Base-by-base conservation (phyloP, 1,140 invertebrate species). In the Daktulosphaira vitifoliae region DNA sequence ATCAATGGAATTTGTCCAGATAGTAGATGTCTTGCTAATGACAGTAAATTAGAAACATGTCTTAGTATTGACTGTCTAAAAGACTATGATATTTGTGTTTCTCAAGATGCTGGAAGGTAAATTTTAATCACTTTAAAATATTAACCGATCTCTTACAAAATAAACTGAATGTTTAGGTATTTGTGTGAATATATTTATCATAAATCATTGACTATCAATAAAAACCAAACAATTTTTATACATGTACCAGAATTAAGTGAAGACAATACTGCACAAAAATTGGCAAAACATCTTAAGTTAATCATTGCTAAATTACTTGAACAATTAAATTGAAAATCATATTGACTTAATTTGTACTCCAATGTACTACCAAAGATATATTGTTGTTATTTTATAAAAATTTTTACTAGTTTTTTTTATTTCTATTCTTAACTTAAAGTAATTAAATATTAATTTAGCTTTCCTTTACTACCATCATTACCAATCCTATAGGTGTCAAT, bases 131-230 rank as follows among this genome's bases (percentile, higher is more conserved):
- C 38, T 13, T n/a, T 15, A 37, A 23, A 22, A 23, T 16, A 38
- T 42, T 42, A 44, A 18, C 23, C 15, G 2, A 42, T 42, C 23
- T 26, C 16, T 25, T 56, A 25, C 9, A 37, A 22, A 54, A 22
- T 39, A 39, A 39, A 13, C 38, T 9, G 38, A 25, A 23, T 62
- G 29, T 48, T 44, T 23, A 64, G 66, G 18, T 67, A 42, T 52
- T 52, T 67, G 11, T 67, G 66, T 44, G 66, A 67, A 38, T 67
- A 64, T 15, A 64, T 59, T 52, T 67, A 67, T 23, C 65, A 26
- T 39, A 62, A 51, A 23, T 67, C 66, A 7, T 16, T 67, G 18
- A 13, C 25, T 29, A 52, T 62, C 15, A 56, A 67, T 49, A 65
- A 49, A 37, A 29, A 54, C 20, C 59, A 26, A 22, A 65, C 33